Base-by-base conservation (phyloP, 2,888 invertebrate species). In the Drosophila limbata region DNA sequence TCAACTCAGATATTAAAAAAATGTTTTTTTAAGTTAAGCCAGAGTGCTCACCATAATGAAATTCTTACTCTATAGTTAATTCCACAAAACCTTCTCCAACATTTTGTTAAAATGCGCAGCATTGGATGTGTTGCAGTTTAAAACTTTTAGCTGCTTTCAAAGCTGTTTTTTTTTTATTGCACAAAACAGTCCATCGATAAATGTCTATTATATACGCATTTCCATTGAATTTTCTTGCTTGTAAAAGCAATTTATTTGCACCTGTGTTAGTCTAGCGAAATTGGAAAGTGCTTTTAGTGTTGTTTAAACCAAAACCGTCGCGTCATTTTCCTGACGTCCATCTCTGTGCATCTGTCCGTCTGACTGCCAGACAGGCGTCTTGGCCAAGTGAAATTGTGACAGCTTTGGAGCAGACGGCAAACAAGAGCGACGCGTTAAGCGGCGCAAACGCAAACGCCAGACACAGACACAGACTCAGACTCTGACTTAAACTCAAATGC, bases 351-450 rank as follows among this genome's bases (percentile, higher is more conserved):
- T 31, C 50, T 52, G 44, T 50, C 48, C 37, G 47, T 39, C 48
- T 17, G 15, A 13, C 17, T 10, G 17, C 35, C 10, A 47, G 60
- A 47, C 52, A 53, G 51, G 37, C 73, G 73, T 70, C 68, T 74
- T 63, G 68, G 61, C 74, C 67, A 79, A 79, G 79, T 79, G 79
- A 79, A 79, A 79, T 79, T 79, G 77, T 79, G 79, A 79, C 80
- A 77, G 74, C 77, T 77, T 70, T 51, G 52, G 80, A 79, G 80
- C 79, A 79, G 77, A 71, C 77, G 25, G 62, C 66, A 73, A 67
- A 71, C 65, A 60, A 70, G 55, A 51, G 69, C 60, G 40, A 56
- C 37, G 56, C 67, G 61, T 61, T 67, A 73, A 71, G 59, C 59
- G 64, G 57, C 69, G 56, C 61, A 57, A 56, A 69, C 70, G 69